Base-by-base conservation (phyloP, 2,113 vertebrate species). In the Coregonus clupeaformis region DNA sequence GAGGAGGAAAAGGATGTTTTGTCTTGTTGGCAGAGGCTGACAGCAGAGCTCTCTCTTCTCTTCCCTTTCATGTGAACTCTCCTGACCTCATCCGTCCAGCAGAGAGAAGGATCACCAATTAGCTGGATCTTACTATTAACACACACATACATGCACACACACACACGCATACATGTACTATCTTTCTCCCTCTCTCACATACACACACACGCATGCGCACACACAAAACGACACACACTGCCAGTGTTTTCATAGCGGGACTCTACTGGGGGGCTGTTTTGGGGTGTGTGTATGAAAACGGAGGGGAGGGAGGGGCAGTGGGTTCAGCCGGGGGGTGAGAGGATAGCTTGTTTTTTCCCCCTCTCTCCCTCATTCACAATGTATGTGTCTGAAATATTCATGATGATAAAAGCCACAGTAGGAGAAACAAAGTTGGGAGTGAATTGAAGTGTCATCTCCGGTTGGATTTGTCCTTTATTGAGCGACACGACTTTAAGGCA, bases 301-400 rank as follows among this genome's bases (percentile, higher is more conserved):
- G 16, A 70, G 29, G 6, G 25, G 68, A 36, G 25, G 68, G 16
- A 29, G 25, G 24, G 24, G 47, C 12, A 47, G 66, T 12, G 66
- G 11, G 32, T 45, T 65, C 2, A 74, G 27, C 27, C 2, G 36
- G 36, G 11, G 36, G 36, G 11, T 11, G 36, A 42, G 30, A 27
- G 24, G 59, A 69, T 5, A 74, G 67, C 20, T 27, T 2, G 60
- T 71, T 79, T 72, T 70, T 29, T 24, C 75, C 52, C 25, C 72
- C 30, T 66, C 30, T 66, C 36, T 42, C 25, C 75, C 73, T 89
- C 85, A 83, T 89, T 83, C 60, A 80, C 75, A 85, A 87, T 78
- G 64, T 68, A 87, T 78, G 80, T 78, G 24, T 60, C 36, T 85
- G 76, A 88, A 89, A 88, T 87, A 86, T 90, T 86, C 30, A 90